A percentile compares a stretch with the other conserved stretches of the same genome.
phyloP scores from a whole-genome alignment of 1,140 invertebrate genomes.

The Hypsibius dujardini region DNA sequence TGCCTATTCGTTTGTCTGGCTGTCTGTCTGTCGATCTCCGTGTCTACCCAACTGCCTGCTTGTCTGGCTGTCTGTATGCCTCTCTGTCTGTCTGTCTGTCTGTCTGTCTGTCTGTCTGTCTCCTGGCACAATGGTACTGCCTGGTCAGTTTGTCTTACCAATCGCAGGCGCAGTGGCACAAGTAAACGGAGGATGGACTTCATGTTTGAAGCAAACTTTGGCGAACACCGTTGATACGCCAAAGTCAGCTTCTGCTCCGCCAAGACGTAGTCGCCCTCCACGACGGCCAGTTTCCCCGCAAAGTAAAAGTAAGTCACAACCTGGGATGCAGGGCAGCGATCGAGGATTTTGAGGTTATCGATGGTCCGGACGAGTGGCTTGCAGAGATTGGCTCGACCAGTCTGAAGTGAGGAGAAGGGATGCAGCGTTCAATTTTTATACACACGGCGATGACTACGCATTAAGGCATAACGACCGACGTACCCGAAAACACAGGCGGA shows the following conservation, averaged over 20 bases:
- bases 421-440: neutral
- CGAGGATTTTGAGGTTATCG: neutral
- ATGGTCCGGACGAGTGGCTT: conserved; percentile 14
- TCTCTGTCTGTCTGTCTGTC: too few relatives aligned
- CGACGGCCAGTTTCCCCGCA: conserved; percentile 10
- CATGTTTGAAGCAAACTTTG: neutral
- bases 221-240: neutral
- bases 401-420: neutral
- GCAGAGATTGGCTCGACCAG: conserved; percentile 4
- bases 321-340: conserved; percentile 9
- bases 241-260: conserved; percentile 1
- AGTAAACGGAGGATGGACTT: conserved; percentile 9
- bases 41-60: too few relatives aligned
- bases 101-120: too few relatives aligned
- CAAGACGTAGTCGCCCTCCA: conserved; percentile 17
- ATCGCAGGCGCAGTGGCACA: neutral
- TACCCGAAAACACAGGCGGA: conserved; percentile 16
- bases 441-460: neutral
- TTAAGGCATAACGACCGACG: neutral
- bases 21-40: too few relatives aligned
- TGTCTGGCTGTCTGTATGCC: too few relatives aligned
- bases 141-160: too few relatives aligned
- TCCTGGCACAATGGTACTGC: too few relatives aligned
- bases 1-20: too few relatives aligned
- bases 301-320: conserved; percentile 10